These are phyloP conservation scores for Euura lappo DNA, from an alignment of 1,140 invertebrate genomes.

Conservation along the genomic window DNA sequence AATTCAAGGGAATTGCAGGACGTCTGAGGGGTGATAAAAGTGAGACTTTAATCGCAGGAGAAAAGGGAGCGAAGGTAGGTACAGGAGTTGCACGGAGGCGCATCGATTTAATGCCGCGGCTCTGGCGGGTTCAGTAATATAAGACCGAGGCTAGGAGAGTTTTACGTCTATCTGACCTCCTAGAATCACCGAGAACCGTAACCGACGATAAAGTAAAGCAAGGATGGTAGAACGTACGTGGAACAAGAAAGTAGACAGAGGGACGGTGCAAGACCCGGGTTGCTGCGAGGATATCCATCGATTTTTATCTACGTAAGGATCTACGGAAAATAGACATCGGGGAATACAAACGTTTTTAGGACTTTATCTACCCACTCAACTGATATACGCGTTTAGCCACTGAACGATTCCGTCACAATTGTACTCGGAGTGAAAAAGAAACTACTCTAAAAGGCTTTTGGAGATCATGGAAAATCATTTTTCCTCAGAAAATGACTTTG, in stretches of 20 bases:
- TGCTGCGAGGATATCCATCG: background rate
- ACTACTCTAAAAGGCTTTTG: too few species aligned
- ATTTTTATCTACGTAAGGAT: background rate
- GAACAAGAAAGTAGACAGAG: background rate
- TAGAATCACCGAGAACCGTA: slow-evolving; percentile 4
- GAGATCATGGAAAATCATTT: too few species aligned
- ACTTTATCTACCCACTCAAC: too few species aligned
- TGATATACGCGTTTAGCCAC: too few species aligned
- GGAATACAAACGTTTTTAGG: too few species aligned
- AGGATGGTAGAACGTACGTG: background rate
- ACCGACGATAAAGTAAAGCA: slow-evolving; percentile 4
- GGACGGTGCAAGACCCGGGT: background rate
- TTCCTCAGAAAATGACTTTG: too few species aligned
- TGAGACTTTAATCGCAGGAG: slow-evolving; percentile 2
- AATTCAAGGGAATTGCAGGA: too few species aligned
- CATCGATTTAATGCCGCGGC: background rate
- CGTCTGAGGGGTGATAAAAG: background rate
- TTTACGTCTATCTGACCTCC: slow-evolving; percentile 5
- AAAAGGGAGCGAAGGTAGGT: background rate
- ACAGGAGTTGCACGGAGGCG: background rate
- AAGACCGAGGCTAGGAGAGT: background rate
- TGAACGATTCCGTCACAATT: too few species aligned
- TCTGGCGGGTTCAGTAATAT: background rate
- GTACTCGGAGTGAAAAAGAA: too few species aligned
- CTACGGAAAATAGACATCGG: too few species aligned